Conservation (phyloP, 2,888 invertebrate species). For the Mythimna albipuncta region DNA sequence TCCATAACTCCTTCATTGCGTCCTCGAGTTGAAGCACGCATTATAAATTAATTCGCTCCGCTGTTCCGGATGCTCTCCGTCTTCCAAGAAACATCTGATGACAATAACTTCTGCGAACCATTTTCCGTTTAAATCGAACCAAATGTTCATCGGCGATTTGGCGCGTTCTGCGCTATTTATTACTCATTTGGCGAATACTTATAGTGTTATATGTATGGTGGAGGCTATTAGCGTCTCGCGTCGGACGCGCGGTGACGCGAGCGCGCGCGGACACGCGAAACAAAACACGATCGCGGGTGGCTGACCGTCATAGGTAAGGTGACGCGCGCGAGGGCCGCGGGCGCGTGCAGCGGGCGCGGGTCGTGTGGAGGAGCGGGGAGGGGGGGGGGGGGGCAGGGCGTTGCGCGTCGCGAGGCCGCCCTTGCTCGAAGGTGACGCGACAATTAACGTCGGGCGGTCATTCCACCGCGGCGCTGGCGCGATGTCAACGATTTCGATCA, state of each 20-base stretch:
- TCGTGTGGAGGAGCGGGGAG: slow-evolving; percentile 31
- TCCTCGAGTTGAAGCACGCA: slow-evolving; percentile 26
- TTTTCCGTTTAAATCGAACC: slow-evolving; percentile 41
- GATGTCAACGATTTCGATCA: slow-evolving; percentile 89
- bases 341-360: slow-evolving; percentile 50
- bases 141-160: slow-evolving; percentile 44
- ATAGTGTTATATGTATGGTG: slow-evolving; percentile 33
- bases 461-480: slow-evolving; percentile 84
- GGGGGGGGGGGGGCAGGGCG: slow-evolving; percentile 56
- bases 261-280: slow-evolving; percentile 64
- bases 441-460: slow-evolving; percentile 89
- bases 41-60: slow-evolving; percentile 44
- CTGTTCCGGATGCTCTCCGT: slow-evolving; percentile 44
- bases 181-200: slow-evolving; percentile 56
- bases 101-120: slow-evolving; percentile 49
- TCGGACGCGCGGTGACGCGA: slow-evolving; percentile 57
- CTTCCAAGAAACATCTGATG: slow-evolving; percentile 46
- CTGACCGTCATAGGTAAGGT: slow-evolving; percentile 77
- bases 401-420: slow-evolving; percentile 79
- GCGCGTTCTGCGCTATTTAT: slow-evolving; percentile 55
- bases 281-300: slow-evolving; percentile 75
- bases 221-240: slow-evolving; percentile 62
- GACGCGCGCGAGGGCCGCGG: slow-evolving; percentile 70
- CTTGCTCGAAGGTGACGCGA: slow-evolving; percentile 88
- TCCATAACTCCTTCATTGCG: slow-evolving; percentile 29